A percentile compares a stretch with the other conserved stretches of the same genome.
These are phyloP conservation scores for Lordiphosa andalusiaca DNA, from an alignment of 2,888 invertebrate species.

Conservation along the genomic window DNA sequence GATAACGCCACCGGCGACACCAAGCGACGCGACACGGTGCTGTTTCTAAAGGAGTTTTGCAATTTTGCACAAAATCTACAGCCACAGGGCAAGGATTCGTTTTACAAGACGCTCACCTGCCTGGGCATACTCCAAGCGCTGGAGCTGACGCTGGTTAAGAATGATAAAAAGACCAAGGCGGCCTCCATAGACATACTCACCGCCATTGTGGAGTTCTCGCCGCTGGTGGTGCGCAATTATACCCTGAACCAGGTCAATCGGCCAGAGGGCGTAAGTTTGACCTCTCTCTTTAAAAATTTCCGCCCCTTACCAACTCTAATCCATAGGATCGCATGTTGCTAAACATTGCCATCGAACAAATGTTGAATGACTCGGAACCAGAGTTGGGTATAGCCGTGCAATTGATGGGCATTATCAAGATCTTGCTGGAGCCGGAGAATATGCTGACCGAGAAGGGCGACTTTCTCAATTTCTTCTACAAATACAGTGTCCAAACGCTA, in stretches of 20 bases:
- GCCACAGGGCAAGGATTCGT: slow-evolving; percentile 97
- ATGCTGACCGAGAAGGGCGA: slow-evolving; percentile 99
- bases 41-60: slow-evolving; percentile 99
- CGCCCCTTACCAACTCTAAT: not conserved
- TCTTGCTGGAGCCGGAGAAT: slow-evolving; percentile 97
- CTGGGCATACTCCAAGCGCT: slow-evolving; percentile 93
- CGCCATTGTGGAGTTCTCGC: slow-evolving; percentile 98
- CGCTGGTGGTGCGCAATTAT: slow-evolving; percentile 97
- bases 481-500: slow-evolving; percentile 97
- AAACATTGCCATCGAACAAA: slow-evolving; percentile 98
- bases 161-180: slow-evolving; percentile 96
- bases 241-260: slow-evolving; percentile 93
- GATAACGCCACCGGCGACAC: slow-evolving; percentile 91
- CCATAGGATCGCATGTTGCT: slow-evolving; percentile 92
- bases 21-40: slow-evolving; percentile 94
- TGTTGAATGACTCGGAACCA: slow-evolving; percentile 97
- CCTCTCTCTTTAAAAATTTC: too few species aligned
- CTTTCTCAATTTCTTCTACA: slow-evolving; percentile 99
- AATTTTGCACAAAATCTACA: slow-evolving; percentile 99
- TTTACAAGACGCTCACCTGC: slow-evolving; percentile 96
- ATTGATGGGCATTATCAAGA: slow-evolving; percentile 95
- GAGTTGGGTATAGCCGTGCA: slow-evolving; percentile 99
- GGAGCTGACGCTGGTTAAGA: slow-evolving; percentile 94
- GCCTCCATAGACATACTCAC: slow-evolving; percentile 99
- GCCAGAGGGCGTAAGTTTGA: slow-evolving; percentile 89